Percentiles rank a stretch among this genome's conserved stretches.
Evolutionary conservation across 2,113 vertebrate species (phyloP).

Genomic region (Barbus barbus): DNA sequence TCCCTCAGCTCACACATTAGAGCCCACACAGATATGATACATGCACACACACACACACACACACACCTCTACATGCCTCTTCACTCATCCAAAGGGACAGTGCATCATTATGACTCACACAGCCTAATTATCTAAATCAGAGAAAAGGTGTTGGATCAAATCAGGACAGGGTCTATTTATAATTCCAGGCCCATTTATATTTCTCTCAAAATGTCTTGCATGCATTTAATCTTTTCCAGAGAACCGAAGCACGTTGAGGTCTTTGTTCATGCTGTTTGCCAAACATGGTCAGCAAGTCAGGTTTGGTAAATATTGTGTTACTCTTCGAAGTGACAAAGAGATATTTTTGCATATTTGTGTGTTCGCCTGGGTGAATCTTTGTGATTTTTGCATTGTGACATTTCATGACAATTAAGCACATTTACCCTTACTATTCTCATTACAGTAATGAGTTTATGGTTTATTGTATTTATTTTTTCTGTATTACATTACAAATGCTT

Average conservation of each 20-base stretch:
- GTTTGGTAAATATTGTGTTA: constrained; percentile 14
- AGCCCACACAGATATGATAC: constrained; percentile 54
- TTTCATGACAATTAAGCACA: neutral
- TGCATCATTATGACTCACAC: constrained; percentile 72
- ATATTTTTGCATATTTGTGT: constrained; percentile 27
- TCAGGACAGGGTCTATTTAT: constrained; percentile 73
- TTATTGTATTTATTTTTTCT: no score
- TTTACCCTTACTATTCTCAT: neutral
- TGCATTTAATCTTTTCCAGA: neutral
- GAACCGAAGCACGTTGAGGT: neutral
- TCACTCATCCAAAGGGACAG: constrained; percentile 67
- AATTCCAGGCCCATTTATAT: constrained; percentile 62
- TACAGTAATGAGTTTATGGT: neutral
- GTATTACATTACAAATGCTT: no score
- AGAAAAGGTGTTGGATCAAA: constrained; percentile 76
- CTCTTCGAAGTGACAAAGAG: constrained; percentile 12
- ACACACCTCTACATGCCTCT: constrained; percentile 38
- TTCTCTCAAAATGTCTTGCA: neutral
- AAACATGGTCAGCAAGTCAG: constrained; percentile 7
- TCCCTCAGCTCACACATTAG: constrained; percentile 39
- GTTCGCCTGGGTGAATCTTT: no score
- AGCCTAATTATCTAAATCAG: constrained; percentile 69
- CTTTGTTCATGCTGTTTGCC: neutral
- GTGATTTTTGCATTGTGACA: neutral
- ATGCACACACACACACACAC: constrained; percentile 48